phyloP scores from a whole-genome alignment of 2,113 vertebrate species.

The Origma solitaria region DNA sequence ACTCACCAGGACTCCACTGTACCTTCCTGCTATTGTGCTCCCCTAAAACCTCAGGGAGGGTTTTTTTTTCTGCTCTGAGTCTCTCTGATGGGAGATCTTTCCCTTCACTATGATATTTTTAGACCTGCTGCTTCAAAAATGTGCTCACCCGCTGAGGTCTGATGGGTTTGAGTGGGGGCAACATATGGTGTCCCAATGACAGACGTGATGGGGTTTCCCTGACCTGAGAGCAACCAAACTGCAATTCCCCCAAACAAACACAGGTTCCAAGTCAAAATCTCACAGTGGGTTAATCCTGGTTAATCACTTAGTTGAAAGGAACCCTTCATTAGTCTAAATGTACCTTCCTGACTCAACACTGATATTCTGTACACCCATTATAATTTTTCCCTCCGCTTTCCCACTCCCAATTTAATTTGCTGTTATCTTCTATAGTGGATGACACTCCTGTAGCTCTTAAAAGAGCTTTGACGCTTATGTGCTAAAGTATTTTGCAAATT shows the following conservation, averaged over 20 bases:
- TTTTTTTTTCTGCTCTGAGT: neutral
- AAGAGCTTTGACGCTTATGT: constrained; percentile 55
- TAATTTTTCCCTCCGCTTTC: neutral
- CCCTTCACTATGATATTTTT: neutral
- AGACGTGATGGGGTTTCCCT: neutral
- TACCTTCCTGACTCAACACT: neutral
- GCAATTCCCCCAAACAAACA: neutral
- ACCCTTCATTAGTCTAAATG: neutral
- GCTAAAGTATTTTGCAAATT: constrained; percentile 61
- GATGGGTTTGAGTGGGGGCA: neutral
- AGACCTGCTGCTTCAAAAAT: neutral
- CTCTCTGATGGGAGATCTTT: neutral
- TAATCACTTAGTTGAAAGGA: neutral
- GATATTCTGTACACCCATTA: neutral
- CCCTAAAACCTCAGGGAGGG: neutral
- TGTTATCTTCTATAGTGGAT: constrained; percentile 15
- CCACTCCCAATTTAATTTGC: constrained; percentile 39
- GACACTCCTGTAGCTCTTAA: constrained; percentile 47
- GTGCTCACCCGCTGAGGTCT: neutral
- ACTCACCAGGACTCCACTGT: neutral
- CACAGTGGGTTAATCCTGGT: neutral
- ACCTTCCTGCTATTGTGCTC: neutral
- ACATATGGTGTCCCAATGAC: neutral
- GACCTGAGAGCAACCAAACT: neutral
- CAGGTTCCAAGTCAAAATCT: neutral